Evolutionary conservation across 2,797 vertebrate genomes (phyloP).

Genomic region (Notoglanidium macrostoma): DNA sequence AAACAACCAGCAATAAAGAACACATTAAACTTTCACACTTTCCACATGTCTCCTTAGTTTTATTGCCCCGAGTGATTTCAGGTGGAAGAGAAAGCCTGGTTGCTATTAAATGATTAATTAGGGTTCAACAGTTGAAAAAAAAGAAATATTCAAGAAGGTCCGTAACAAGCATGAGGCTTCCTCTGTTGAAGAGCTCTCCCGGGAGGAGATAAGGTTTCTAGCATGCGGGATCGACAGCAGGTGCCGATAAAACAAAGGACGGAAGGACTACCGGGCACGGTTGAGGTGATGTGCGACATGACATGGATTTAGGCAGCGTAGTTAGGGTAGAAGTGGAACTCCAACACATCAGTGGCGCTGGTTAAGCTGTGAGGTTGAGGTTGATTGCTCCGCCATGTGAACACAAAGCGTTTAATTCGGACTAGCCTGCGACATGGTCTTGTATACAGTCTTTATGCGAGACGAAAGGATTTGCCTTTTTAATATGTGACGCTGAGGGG

Average conservation of each 20-base stretch:
- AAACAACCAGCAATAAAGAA: slow-evolving; percentile 42
- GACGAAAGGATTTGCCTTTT: slow-evolving; percentile 50
- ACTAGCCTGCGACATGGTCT: not conserved
- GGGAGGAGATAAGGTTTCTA: slow-evolving; percentile 35
- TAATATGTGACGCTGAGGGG: slow-evolving; percentile 51
- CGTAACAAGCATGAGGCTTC: not conserved
- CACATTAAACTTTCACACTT: slow-evolving; percentile 30
- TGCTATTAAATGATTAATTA: slow-evolving; percentile 48
- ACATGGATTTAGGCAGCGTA: not conserved
- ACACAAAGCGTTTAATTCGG: slow-evolving; percentile 9
- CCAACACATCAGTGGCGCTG: not conserved
- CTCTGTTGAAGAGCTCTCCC: slow-evolving; percentile 24
- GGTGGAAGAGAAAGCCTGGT: slow-evolving; percentile 37
- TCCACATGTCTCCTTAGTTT: slow-evolving; percentile 23
- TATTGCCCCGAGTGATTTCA: slow-evolving; percentile 38
- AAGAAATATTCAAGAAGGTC: not conserved
- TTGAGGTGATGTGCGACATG: not conserved
- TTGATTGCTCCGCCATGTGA: not conserved
- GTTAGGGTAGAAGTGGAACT: not conserved
- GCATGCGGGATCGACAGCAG: slow-evolving; percentile 14
- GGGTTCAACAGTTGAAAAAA: not conserved
- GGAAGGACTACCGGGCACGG: not conserved
- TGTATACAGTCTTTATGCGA: slow-evolving; percentile 30
- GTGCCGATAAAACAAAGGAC: slow-evolving; percentile 24
- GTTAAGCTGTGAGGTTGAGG: not conserved